Evolutionary conservation across 2,113 vertebrate genomes (phyloP).

Genomic region (Phalacrocorax pelagicus): DNA sequence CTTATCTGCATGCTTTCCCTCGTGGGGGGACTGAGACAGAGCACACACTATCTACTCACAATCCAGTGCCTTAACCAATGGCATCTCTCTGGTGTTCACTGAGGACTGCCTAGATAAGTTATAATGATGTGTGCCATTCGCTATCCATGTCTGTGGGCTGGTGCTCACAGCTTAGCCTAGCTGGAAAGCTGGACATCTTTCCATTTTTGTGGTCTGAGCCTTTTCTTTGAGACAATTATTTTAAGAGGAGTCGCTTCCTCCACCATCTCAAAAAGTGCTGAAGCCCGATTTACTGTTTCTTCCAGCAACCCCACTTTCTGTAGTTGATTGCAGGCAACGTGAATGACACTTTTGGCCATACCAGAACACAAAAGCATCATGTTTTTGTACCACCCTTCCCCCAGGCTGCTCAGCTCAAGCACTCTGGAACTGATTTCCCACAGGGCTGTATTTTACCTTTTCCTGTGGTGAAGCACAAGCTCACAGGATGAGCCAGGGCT

Average conservation of each 20-base stretch:
- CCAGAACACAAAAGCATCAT: background rate
- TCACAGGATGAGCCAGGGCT: background rate
- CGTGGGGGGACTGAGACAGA: background rate
- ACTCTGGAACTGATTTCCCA: background rate
- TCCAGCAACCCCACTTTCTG: background rate
- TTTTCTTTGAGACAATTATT: background rate
- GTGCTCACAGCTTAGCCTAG: background rate
- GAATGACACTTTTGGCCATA: background rate
- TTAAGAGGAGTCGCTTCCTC: background rate
- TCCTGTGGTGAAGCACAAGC: background rate
- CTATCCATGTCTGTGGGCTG: background rate
- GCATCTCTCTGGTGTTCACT: background rate
- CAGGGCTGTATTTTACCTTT: background rate
- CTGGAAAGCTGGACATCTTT: background rate
- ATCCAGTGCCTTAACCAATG: background rate
- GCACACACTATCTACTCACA: background rate
- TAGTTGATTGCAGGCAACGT: background rate
- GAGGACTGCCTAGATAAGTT: background rate
- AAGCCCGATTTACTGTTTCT: background rate
- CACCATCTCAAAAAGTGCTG: background rate
- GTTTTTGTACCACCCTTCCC: background rate
- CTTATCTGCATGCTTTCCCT: background rate
- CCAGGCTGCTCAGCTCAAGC: background rate
- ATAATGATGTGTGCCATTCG: accelerated
- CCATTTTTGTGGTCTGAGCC: background rate